Conservation (phyloP, 2,113 vertebrate species). For the Zapus hudsonius region DNA sequence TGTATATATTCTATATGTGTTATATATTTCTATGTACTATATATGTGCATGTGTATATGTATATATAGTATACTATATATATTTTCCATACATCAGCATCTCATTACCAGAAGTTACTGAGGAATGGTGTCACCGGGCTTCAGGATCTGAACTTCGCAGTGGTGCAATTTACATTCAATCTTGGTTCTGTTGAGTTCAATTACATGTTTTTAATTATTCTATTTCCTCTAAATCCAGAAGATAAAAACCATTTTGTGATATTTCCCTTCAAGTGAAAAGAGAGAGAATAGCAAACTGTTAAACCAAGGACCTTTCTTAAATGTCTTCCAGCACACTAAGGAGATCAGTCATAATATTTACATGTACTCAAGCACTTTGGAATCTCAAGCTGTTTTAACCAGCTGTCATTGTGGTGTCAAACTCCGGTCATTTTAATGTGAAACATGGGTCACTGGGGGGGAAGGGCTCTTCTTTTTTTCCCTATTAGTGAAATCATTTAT, state of each 20-base stretch:
- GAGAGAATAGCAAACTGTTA: conserved; percentile 74
- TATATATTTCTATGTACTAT: too few relatives aligned
- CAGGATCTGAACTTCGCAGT: conserved; percentile 32
- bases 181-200: conserved; percentile 64
- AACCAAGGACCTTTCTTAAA: conserved; percentile 79
- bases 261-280: conserved; percentile 63
- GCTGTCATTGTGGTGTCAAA: conserved; percentile 89
- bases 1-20: too few relatives aligned
- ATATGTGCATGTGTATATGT: too few relatives aligned
- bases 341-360: conserved; percentile 90
- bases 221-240: conserved; percentile 73
- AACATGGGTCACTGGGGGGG: conserved; percentile 83
- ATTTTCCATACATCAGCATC: background rate
- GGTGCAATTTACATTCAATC: conserved; percentile 27
- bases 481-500: conserved; percentile 76
- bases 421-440: conserved; percentile 88
- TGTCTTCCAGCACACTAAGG: conserved; percentile 82
- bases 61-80: too few relatives aligned
- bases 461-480: conserved; percentile 61
- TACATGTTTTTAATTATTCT: conserved; percentile 74
- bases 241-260: conserved; percentile 66
- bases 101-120: background rate
- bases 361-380: conserved; percentile 86
- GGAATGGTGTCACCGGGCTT: background rate
- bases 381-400: conserved; percentile 87